phyloP scores from a whole-genome alignment of 2,797 vertebrate species.

The Lithobates sylvaticus region DNA sequence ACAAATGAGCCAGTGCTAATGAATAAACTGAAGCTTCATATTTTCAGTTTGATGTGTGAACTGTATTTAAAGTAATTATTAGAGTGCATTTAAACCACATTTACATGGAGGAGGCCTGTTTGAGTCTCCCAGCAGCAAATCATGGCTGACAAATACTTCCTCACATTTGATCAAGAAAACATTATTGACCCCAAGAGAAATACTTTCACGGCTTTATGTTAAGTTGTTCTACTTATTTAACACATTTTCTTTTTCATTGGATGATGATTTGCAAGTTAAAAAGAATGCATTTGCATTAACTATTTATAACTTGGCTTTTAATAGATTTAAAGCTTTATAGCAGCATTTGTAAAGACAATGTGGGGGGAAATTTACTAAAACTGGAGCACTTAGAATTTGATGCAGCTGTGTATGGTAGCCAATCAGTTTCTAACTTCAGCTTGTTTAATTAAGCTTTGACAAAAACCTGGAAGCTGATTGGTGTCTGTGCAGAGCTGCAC shows the following conservation, averaged over 20 bases:
- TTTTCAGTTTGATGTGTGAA: constrained; percentile 55
- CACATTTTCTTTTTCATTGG: not conserved
- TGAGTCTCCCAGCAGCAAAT: constrained; percentile 11
- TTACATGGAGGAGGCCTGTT: not conserved
- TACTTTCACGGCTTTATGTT: not conserved
- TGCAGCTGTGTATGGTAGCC: too few species aligned
- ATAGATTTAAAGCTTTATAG: not conserved
- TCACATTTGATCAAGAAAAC: constrained; percentile 9
- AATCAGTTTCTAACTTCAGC: too few species aligned
- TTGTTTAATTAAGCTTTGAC: too few species aligned
- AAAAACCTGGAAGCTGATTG: too few species aligned
- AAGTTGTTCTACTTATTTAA: not conserved
- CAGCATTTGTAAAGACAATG: not conserved
- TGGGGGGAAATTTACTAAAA: too few species aligned
- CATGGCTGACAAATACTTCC: constrained; percentile 4
- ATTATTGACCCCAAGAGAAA: constrained; percentile 10
- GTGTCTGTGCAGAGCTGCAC: too few species aligned
- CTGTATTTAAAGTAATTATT: constrained; percentile 59
- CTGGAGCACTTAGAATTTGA: too few species aligned
- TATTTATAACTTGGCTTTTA: not conserved
- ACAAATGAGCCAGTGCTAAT: constrained; percentile 56
- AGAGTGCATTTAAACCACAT: constrained; percentile 24
- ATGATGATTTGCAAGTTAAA: constrained; percentile 1
- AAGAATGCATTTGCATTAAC: not conserved
- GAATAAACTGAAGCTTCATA: constrained; percentile 40